Base-by-base conservation (phyloP, 1,140 invertebrate species). In the Ectropis grisescens region DNA sequence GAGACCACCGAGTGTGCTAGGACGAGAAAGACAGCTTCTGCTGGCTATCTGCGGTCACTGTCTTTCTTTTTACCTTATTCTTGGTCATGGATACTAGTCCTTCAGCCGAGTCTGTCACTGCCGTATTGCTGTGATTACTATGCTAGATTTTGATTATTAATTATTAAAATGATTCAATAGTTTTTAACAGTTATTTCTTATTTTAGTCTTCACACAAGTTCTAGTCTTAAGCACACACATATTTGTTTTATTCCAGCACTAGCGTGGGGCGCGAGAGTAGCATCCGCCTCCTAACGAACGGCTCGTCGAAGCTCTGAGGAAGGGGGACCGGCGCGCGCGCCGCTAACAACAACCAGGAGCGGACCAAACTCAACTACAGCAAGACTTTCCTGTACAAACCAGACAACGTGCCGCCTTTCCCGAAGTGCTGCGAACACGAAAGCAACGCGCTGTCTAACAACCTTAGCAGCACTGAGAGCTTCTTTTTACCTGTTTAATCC, bases 241-340 rank as follows among this genome's bases (percentile, higher is more conserved):
- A 31, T 2, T 13, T 27, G 33, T 30, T 16, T 31, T 24, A 42
- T 53, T 36, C 11, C 50, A 74, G 69, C 13, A 76, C 72, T 1
- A 76, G 68, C 34, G 61, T 76, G 1, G 67, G 62, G 3, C 59
- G 71, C 0, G 72, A 76, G 23, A 75, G 67, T 51, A 78, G 78
- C 62, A 66, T 78, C 30, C 58, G 70, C 0, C 59, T 82, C 11
- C 33, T 70, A 1, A 71, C 71, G 56, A 75, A 78, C 31, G 71
- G 67, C 1, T 59, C 69, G 0, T 69, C 69, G 29, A 75, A 72
- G 23, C 66, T 75, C 57, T 79, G 68, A 75, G 66, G 52, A 42
- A 51, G 57, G 51, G 36, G 39, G 15, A 37, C 12, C 26, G 54
- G 65, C 41, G 55, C 49, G 38, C 26, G 27, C 23, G 41, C 54